phyloP scores from a whole-genome alignment of 2,888 invertebrate genomes.

The Syrphus vitripennis region DNA sequence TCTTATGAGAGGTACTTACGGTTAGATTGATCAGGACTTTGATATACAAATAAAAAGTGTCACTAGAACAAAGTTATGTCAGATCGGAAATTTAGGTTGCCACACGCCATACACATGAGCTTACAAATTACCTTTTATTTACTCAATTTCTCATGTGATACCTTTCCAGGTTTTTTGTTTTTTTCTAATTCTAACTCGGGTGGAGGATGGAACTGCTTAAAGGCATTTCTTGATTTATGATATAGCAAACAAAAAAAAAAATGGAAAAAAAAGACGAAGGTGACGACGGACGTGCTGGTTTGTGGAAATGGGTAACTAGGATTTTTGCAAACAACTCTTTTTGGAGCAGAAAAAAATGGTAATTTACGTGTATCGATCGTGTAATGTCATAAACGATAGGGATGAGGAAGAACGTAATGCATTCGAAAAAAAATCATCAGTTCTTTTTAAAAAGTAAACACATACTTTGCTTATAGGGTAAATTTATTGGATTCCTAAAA shows the following conservation, averaged over 20 bases:
- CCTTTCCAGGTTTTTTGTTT: not conserved
- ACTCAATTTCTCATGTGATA: constrained; percentile 12
- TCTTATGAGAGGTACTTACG: not conserved
- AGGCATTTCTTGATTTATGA: not conserved
- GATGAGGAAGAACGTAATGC: too few relatives aligned
- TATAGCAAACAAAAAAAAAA: too few relatives aligned
- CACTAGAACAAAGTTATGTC: constrained; percentile 2
- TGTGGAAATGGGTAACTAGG: not conserved
- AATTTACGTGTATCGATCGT: not conserved
- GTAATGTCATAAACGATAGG: too few relatives aligned
- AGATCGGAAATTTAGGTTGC: constrained; percentile 2
- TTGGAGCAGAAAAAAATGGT: not conserved
- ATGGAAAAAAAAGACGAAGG: not conserved
- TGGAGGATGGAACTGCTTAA: not conserved
- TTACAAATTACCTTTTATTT: constrained; percentile 24
- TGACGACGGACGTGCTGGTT: not conserved
- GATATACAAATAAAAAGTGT: not conserved
- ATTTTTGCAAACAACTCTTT: not conserved
- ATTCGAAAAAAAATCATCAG: too few relatives aligned
- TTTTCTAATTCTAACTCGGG: not conserved
- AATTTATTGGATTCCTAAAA: too few relatives aligned
- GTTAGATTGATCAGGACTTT: constrained; percentile 24
- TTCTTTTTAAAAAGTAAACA: too few relatives aligned
- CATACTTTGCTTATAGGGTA: too few relatives aligned
- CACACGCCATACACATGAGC: constrained; percentile 6